Percentiles rank a stretch among this genome's conserved stretches.
Conservation (phyloP, 2,113 vertebrate genomes). For the Calyptomena viridis region DNA sequence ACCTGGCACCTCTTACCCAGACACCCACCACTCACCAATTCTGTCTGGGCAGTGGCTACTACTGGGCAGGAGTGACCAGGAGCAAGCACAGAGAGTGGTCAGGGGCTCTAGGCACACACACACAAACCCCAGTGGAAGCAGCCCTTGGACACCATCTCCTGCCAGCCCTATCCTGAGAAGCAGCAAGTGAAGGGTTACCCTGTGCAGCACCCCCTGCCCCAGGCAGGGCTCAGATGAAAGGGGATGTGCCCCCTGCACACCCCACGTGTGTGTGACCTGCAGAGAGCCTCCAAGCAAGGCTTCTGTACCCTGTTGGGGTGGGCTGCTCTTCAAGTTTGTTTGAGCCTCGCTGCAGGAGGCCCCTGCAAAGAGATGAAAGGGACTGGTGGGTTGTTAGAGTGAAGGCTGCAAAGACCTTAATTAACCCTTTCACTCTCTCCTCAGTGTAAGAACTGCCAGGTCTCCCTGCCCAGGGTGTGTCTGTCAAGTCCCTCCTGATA, state of each 20-base stretch:
- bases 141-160: background rate
- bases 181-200: background rate
- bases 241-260: background rate
- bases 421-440: background rate
- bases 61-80: background rate
- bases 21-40: too few relatives aligned
- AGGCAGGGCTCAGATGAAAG: background rate
- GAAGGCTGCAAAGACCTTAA: background rate
- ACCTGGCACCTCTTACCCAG: fast-evolving
- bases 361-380: background rate
- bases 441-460: background rate
- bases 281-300: background rate
- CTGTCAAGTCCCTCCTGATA: background rate
- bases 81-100: background rate
- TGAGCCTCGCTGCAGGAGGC: background rate
- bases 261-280: fast-evolving
- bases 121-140: fast-evolving
- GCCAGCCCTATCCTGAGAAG: background rate
- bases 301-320: background rate
- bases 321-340: background rate
- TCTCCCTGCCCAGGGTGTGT: background rate
- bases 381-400: background rate
- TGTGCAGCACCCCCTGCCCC: background rate
- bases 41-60: background rate
- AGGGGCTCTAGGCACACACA: fast-evolving